phyloP scores from a whole-genome alignment of 2,888 invertebrate species.

The Agrotis exclamationis region DNA sequence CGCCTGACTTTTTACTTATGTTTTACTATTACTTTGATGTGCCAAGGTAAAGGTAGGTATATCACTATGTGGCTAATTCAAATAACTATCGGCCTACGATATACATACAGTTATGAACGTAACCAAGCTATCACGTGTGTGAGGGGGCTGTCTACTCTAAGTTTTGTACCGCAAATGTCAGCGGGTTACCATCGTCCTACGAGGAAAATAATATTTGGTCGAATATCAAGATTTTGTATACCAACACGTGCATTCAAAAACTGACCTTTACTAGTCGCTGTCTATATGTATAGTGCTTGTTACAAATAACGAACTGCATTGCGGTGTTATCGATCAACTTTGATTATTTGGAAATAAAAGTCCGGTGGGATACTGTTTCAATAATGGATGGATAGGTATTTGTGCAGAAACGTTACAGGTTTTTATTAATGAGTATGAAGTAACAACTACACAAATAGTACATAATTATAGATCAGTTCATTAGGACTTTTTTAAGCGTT shows the following conservation, averaged over 20 bases:
- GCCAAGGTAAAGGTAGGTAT: too few relatives aligned
- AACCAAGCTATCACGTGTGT: neutral
- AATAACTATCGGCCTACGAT: too few relatives aligned
- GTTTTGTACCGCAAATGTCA: neutral
- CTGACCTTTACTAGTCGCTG: neutral
- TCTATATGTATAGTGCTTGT: neutral
- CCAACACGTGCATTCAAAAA: neutral
- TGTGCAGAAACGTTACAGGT: neutral
- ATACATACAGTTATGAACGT: conserved; percentile 8
- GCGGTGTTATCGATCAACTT: neutral
- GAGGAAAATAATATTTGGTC: conserved; percentile 3
- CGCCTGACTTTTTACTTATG: too few relatives aligned
- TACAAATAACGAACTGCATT: conserved; percentile 1
- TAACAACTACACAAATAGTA: too few relatives aligned
- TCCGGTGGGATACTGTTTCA: neutral
- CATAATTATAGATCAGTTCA: too few relatives aligned
- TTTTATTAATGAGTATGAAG: too few relatives aligned
- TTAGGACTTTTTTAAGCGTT: too few relatives aligned
- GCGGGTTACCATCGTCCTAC: conserved; percentile 5
- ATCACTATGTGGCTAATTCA: too few relatives aligned
- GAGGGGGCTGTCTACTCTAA: conserved; percentile 3
- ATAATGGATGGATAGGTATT: neutral
- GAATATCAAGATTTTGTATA: neutral
- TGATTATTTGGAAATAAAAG: neutral
- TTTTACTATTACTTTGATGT: too few relatives aligned